Conservation (phyloP, 2,113 vertebrate genomes). For the Microcebus griseorufus region DNA sequence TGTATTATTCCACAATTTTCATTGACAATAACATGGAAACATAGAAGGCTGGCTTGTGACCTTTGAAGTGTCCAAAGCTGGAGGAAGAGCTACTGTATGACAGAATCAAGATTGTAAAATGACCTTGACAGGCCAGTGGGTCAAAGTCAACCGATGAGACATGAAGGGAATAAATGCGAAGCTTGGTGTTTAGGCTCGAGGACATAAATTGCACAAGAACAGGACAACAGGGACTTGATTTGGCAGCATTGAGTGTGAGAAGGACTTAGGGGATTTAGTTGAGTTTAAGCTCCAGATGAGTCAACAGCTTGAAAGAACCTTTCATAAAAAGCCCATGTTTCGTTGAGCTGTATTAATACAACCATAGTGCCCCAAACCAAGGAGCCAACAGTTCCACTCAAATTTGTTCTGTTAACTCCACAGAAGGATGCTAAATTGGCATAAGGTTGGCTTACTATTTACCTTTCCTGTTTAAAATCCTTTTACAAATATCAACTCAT, state of each 20-base stretch:
- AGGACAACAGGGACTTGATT: slow-evolving; percentile 29
- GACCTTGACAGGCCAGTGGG: background rate
- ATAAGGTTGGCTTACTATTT: background rate
- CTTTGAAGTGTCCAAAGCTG: background rate
- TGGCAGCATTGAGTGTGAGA: slow-evolving; percentile 52
- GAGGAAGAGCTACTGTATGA: no score
- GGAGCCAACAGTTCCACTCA: background rate
- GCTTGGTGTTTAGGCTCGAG: slow-evolving; percentile 16
- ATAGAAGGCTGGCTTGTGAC: slow-evolving; percentile 30
- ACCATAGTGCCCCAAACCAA: background rate
- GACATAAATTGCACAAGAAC: slow-evolving; percentile 5
- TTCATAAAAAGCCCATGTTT: slow-evolving; percentile 5
- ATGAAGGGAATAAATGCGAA: background rate
- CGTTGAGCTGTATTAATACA: slow-evolving; percentile 6
- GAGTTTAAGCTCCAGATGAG: slow-evolving; percentile 52
- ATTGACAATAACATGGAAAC: slow-evolving; percentile 2
- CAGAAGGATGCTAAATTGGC: slow-evolving; percentile 7
- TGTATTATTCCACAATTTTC: background rate
- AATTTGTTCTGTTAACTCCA: slow-evolving; percentile 33
- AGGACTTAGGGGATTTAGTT: slow-evolving; percentile 46
- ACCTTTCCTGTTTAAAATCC: background rate
- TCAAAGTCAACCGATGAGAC: slow-evolving; percentile 9
- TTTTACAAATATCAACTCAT: slow-evolving; percentile 20
- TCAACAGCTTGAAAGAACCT: slow-evolving; percentile 48
- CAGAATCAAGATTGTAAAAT: slow-evolving; percentile 41